Conservation (phyloP, 1,140 invertebrate species). For the Phthorimaea operculella region DNA sequence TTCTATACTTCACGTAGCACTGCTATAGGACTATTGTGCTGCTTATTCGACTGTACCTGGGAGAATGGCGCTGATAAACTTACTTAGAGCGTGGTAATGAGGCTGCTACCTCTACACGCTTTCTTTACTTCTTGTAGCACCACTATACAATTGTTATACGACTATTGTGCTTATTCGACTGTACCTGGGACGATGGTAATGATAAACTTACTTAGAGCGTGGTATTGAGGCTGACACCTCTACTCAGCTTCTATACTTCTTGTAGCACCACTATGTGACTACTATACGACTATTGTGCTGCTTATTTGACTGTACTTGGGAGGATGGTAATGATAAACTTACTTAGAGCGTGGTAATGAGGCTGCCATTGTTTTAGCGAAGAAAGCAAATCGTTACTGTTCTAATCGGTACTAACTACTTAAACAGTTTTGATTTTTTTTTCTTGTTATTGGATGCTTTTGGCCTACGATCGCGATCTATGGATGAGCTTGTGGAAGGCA, state of each 20-base stretch:
- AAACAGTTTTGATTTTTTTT: too few species aligned
- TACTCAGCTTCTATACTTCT: too few species aligned
- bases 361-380: background rate
- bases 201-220: background rate
- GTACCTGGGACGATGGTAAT: background rate
- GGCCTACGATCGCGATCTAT: too few species aligned
- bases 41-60: background rate
- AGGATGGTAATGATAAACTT: background rate
- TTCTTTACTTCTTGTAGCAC: too few species aligned
- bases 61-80: background rate
- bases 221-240: background rate
- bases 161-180: background rate
- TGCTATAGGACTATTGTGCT: background rate
- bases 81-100: background rate
- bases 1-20: too few species aligned
- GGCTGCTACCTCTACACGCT: too few species aligned
- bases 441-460: too few species aligned
- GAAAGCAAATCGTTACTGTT: background rate
- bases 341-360: background rate
- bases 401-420: too few species aligned
- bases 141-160: background rate
- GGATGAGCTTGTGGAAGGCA: too few species aligned
- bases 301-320: background rate
- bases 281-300: background rate
- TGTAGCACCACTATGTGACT: too few species aligned